phyloP scores from a whole-genome alignment of 2,888 invertebrate genomes.

The Hypselothyrea guttata region DNA sequence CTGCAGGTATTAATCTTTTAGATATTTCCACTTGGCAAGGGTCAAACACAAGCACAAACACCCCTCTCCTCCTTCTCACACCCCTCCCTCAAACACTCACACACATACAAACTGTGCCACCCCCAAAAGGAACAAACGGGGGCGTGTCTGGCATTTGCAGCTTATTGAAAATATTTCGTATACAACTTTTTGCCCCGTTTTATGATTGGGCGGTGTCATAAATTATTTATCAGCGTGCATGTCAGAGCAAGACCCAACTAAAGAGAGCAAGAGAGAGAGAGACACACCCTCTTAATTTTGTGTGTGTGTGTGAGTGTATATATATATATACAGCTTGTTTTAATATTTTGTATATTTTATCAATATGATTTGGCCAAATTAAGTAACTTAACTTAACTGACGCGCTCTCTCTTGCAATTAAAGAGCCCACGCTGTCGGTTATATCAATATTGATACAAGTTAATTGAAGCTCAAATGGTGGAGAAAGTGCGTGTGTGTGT shows the following conservation, averaged over 20 bases:
- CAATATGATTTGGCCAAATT: conserved; percentile 5
- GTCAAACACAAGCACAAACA: no score
- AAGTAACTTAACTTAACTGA: neutral
- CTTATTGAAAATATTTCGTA: conserved; percentile 54
- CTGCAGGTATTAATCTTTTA: no score
- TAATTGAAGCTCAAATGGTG: conserved; percentile 69
- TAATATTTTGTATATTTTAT: conserved; percentile 6
- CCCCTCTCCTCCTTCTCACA: no score
- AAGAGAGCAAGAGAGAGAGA: neutral
- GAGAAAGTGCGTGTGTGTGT: neutral
- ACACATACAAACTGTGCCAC: conserved; percentile 3
- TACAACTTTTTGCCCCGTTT: conserved; percentile 49
- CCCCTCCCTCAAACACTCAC: no score
- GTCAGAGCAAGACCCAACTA: conserved; percentile 45
- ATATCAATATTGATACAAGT: conserved; percentile 75
- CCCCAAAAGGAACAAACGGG: conserved; percentile 25
- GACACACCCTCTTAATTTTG: neutral
- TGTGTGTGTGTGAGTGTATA: conserved; percentile 11
- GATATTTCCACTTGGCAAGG: no score
- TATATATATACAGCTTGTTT: conserved; percentile 10
- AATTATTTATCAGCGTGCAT: conserved; percentile 71
- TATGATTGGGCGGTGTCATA: conserved; percentile 78
- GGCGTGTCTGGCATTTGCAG: conserved; percentile 59
- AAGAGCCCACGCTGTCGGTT: conserved; percentile 33
- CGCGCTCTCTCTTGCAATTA: conserved; percentile 10